phyloP scores from a whole-genome alignment of 2,113 vertebrate species.

The Chionis minor region DNA sequence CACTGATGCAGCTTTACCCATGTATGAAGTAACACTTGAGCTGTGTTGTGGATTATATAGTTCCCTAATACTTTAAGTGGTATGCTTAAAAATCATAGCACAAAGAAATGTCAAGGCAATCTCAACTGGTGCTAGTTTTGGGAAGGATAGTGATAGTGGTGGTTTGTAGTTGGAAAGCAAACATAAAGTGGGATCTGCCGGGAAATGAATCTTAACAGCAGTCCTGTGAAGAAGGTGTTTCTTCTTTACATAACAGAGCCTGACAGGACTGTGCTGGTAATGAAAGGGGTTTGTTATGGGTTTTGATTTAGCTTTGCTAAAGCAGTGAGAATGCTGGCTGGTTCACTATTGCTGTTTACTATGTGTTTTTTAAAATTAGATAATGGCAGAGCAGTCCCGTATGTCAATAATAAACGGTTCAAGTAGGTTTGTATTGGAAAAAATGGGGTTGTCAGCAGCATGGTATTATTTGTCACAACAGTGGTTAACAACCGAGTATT shows the following conservation, averaged over 20 bases:
- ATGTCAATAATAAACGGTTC: slow-evolving; percentile 30
- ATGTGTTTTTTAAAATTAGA: slow-evolving; percentile 1
- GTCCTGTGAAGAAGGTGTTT: background rate
- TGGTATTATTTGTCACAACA: slow-evolving; percentile 56
- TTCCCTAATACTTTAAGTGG: background rate
- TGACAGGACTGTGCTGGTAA: background rate
- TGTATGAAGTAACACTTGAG: background rate
- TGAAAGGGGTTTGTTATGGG: background rate
- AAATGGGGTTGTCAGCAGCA: slow-evolving; percentile 25
- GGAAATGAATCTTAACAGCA: background rate
- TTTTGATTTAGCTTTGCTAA: slow-evolving; percentile 27
- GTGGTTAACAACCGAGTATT: background rate
- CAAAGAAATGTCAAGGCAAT: background rate
- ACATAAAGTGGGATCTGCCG: background rate
- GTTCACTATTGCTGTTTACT: background rate
- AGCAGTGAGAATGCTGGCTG: background rate
- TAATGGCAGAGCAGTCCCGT: background rate
- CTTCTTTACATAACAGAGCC: background rate
- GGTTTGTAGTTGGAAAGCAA: background rate
- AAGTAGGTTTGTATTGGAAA: slow-evolving; percentile 18
- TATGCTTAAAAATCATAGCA: background rate
- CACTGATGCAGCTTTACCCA: background rate
- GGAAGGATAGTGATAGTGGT: background rate
- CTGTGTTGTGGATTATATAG: background rate
- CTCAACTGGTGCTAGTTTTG: background rate